Evolutionary conservation across 2,113 vertebrate species (phyloP).

Genomic region (Pachycephala philippinensis): DNA sequence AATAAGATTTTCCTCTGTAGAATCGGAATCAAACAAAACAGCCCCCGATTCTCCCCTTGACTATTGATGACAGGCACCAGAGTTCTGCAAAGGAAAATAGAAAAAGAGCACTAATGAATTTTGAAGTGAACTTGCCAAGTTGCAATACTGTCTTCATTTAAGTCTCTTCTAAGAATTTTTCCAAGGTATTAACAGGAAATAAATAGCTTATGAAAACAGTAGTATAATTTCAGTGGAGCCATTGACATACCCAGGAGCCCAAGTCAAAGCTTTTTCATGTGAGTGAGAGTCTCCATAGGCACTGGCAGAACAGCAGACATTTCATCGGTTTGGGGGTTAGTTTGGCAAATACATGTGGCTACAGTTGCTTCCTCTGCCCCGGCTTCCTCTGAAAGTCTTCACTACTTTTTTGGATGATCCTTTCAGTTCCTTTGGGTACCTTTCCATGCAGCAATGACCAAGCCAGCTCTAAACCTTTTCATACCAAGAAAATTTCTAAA

Average conservation of each 20-base stretch:
- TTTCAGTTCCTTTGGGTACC: neutral
- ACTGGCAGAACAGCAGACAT: neutral
- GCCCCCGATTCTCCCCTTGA: neutral
- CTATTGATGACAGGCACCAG: constrained; percentile 19
- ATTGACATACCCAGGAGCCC: neutral
- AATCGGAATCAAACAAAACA: constrained; percentile 5
- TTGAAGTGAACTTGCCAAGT: constrained; percentile 27
- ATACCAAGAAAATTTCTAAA: neutral
- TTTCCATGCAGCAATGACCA: neutral
- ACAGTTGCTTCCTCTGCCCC: neutral
- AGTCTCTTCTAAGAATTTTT: constrained; percentile 47
- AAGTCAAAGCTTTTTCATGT: neutral
- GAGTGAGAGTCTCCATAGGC: neutral
- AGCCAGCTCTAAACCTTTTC: neutral
- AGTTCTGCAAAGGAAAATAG: neutral
- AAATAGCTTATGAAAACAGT: constrained; percentile 53
- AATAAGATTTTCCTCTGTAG: constrained; percentile 8
- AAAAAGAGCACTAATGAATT: constrained; percentile 14
- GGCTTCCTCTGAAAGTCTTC: neutral
- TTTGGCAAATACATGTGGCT: neutral
- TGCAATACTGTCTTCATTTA: constrained; percentile 38
- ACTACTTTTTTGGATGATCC: neutral
- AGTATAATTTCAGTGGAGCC: constrained; percentile 23
- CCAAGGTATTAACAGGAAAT: constrained; percentile 51
- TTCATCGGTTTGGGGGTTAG: neutral